These are phyloP conservation scores for Perizoma affinitatum DNA, from an alignment of 2,888 invertebrate species.

Conservation along the genomic window DNA sequence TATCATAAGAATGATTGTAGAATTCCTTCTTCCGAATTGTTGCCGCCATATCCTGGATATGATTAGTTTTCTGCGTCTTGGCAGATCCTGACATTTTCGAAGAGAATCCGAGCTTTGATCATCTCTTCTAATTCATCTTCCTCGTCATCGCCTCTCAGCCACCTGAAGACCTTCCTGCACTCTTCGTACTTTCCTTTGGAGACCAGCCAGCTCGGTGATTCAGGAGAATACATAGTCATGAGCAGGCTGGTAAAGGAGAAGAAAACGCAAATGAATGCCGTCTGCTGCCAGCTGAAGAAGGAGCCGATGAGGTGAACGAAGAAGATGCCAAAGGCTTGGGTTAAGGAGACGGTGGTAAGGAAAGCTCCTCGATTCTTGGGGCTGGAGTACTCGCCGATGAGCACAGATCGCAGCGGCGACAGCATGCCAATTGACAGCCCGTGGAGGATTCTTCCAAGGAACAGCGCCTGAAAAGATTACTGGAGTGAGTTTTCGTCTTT, in stretches of 20 bases:
- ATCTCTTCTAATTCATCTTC: slow-evolving; percentile 66
- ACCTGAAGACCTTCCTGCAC: slow-evolving; percentile 80
- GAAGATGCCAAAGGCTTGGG: slow-evolving; percentile 84
- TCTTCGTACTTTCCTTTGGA: slow-evolving; percentile 75
- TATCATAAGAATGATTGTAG: slow-evolving; percentile 81
- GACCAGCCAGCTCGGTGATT: slow-evolving; percentile 86
- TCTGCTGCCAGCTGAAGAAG: slow-evolving; percentile 79
- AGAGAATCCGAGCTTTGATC: slow-evolving; percentile 54
- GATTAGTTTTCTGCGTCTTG: slow-evolving; percentile 39
- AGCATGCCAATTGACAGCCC: slow-evolving; percentile 79
- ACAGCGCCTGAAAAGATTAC: slow-evolving; percentile 50
- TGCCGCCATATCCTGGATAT: slow-evolving; percentile 35
- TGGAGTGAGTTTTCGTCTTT: background rate
- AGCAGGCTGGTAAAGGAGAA: slow-evolving; percentile 73
- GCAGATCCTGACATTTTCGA: slow-evolving; percentile 46
- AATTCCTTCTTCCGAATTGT: slow-evolving; percentile 74
- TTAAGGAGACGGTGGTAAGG: slow-evolving; percentile 81
- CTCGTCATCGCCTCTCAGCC: slow-evolving; percentile 79
- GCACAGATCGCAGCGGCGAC: slow-evolving; percentile 72
- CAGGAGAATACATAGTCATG: slow-evolving; percentile 73
- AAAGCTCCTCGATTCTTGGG: slow-evolving; percentile 85
- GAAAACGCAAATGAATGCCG: slow-evolving; percentile 73
- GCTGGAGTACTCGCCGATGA: slow-evolving; percentile 80
- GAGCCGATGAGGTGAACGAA: slow-evolving; percentile 85
- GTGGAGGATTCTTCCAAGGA: slow-evolving; percentile 59